Base-by-base conservation (phyloP, 1,140 invertebrate genomes). In the Anastatus disparis region DNA sequence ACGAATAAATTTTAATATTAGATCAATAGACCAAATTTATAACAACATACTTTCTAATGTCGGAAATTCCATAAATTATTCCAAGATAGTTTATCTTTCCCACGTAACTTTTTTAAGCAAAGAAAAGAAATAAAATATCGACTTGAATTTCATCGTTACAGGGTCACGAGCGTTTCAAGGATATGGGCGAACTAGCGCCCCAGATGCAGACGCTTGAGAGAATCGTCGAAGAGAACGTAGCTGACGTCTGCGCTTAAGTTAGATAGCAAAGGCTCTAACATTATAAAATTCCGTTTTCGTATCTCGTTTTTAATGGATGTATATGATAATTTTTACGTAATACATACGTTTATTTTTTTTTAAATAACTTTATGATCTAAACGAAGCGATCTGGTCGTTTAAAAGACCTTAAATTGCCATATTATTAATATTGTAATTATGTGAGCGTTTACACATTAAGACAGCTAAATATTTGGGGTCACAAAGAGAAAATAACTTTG, bases 201-300 rank as follows among this genome's bases (percentile, higher is more conserved):
- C 76, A 79, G 42, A 62, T 55, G 20, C 82, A 82, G 29, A 79
- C 76, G 3, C 64, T 85, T 15, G 84, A 85, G 53, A 84, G 83
- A 69, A 85, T 85, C 31, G 70, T 85, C 62, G 84, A 85, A 63
- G 84, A 86, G 67, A 81, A 70, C 27, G 70, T 78, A 24, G 71
- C 71, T 15, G 82, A 85, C 22, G 75, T 72, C 9, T 72, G 70
- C 50, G 64, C 70, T 13, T 72, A 72, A n/a, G n/a, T 44, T 4
- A 35, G 31, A n/a, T n/a, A n/a, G n/a, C n/a, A n/a, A n/a, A n/a
- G n/a, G n/a, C n/a, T n/a, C n/a, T n/a, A n/a, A n/a, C n/a, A n/a
- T 8, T 9, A 9, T 7, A 17, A 26, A 27, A 8, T 24, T 44
- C 24, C 7, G 15, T 48, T 27, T 7, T 59, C 38, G 48, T 42